Base-by-base conservation (phyloP, 2,888 invertebrate genomes). In the Drosophila pseudotalamancana region DNA sequence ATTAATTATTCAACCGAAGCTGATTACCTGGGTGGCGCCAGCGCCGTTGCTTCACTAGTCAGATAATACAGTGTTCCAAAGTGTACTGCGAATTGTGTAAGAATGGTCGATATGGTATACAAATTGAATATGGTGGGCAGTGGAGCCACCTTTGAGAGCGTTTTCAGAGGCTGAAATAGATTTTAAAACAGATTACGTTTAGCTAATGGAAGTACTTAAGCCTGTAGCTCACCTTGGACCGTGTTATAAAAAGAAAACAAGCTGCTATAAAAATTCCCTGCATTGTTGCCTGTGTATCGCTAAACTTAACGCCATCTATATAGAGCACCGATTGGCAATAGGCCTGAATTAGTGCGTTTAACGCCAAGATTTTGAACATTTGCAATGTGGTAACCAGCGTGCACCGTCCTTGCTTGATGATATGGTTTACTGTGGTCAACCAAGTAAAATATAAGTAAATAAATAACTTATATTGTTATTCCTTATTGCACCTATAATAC, bases 311-410 rank as follows among this genome's bases (percentile, higher is more conserved):
- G 11, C 99, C 99, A 90, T 99, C 99, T 72, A 99, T 94, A 90
- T 99, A 99, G 18, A 99, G 93, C 21, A 99, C 99, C 3, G 99
- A 99, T 92, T 99, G 99, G 87, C 98, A 98, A 93, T 99, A 99
- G 0, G 99, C 99, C 73, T 99, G 93, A 73, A 99, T 97, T 3
- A 99, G 94, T 0, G 99, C 99, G 91, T 99, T 99, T 53, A 99
- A 92, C 0, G 99, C 99, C 56, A 99, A 93, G 83, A 99, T 99
- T 93, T 99, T 99, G 92, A 99, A 99, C 99, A 99, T 99, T 92
- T 99, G 99, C 63, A 99, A 93, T 0, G 99, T 99, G 0, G 99
- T 99, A 16, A 99, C 99, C 62, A 99, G 92, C 0, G 99, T 99
- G 91, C 99, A 99, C 18, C 99, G 95, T 1, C 99, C 99, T 93